These are phyloP conservation scores for Schrankia costaestrigalis DNA, from an alignment of 2,888 invertebrate genomes.

Conservation along the genomic window DNA sequence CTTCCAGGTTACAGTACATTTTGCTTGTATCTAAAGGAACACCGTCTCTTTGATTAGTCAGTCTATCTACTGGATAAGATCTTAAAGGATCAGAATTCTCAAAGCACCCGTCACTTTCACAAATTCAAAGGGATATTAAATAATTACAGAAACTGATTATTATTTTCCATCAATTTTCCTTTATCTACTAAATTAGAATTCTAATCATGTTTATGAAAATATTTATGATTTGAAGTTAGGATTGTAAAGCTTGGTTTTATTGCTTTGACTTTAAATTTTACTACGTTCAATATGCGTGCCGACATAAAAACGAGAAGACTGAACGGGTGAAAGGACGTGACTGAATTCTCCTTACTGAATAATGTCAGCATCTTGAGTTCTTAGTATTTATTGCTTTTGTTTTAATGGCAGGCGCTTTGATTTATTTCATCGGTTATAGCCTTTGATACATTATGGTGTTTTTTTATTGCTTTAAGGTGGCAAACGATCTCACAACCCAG, in stretches of 20 bases:
- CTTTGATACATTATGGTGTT: no score
- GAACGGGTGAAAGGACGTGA: conserved; percentile 24
- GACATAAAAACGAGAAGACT: conserved; percentile 19
- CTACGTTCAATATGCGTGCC: conserved; percentile 24
- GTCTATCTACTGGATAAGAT: no score
- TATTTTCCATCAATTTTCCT: conserved; percentile 1
- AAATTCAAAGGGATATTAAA: neutral
- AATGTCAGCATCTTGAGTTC: conserved; percentile 20
- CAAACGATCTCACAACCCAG: no score
- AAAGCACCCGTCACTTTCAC: neutral
- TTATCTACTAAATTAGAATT: conserved; percentile 20
- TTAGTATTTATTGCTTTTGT: conserved; percentile 22
- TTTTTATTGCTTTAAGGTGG: no score
- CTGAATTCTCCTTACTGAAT: conserved; percentile 22
- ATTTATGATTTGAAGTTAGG: conserved; percentile 23
- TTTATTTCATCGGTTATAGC: conserved; percentile 16
- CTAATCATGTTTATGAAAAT: conserved; percentile 29
- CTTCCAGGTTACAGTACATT: no score
- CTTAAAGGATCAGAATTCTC: no score
- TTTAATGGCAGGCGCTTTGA: conserved; percentile 24
- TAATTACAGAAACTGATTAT: neutral
- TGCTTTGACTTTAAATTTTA: conserved; percentile 26
- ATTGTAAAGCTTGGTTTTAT: conserved; percentile 24
- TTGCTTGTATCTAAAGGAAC: no score
- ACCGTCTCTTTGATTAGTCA: no score